Conservation (phyloP, 2,888 invertebrate genomes). For the Conchocele bisecta region DNA sequence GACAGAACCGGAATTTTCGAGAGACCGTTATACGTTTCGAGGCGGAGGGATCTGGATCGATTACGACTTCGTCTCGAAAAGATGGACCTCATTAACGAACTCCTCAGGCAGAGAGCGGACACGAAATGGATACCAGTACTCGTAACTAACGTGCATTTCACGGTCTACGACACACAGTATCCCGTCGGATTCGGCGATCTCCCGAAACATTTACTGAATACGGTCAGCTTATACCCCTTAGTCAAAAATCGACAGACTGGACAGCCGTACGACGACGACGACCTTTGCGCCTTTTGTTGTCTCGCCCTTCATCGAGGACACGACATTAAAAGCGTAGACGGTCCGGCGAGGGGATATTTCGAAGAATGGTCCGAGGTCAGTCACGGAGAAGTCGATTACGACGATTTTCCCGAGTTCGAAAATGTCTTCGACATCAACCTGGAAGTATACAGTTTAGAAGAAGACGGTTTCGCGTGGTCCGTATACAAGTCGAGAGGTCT, state of each 20-base stretch:
- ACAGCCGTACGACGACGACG: conserved; percentile 27
- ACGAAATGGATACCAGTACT: conserved; percentile 55
- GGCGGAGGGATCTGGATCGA: conserved; percentile 31
- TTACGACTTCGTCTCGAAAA: conserved; percentile 16
- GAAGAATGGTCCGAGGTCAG: conserved; percentile 14
- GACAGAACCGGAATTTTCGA: conserved; percentile 42
- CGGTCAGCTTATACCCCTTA: conserved; percentile 28
- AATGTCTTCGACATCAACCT: conserved; percentile 29
- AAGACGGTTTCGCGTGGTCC: conserved; percentile 32
- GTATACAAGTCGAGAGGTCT: conserved; percentile 37
- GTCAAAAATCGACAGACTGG: conserved; percentile 29
- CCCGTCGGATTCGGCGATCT: conserved; percentile 29
- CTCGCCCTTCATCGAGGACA: conserved; percentile 30
- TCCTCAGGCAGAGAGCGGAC: conserved; percentile 34
- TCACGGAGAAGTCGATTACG: neutral
- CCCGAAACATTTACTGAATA: conserved; percentile 24
- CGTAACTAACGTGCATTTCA: conserved; percentile 47
- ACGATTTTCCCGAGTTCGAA: conserved; percentile 38
- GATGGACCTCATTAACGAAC: conserved; percentile 34
- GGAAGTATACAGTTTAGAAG: conserved; percentile 34
- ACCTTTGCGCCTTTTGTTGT: conserved; percentile 47
- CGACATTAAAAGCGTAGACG: conserved; percentile 29
- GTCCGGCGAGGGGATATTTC: conserved; percentile 8
- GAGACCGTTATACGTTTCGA: conserved; percentile 41
- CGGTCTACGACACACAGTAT: conserved; percentile 20